Evolutionary conservation across 2,888 invertebrate species (phyloP).

Genomic region (Toxonevra muliebris): DNA sequence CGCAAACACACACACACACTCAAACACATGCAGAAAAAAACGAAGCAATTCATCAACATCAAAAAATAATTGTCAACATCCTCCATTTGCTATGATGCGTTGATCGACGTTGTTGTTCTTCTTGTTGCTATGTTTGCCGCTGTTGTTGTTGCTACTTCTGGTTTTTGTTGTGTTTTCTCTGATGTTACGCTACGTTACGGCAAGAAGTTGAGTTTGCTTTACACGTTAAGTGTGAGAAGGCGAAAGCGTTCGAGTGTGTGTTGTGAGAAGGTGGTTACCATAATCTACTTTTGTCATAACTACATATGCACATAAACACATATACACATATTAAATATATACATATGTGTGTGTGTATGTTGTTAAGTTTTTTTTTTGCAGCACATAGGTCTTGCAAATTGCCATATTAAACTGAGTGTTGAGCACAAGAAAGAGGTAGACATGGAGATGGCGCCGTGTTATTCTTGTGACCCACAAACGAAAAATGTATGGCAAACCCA

Average conservation of each 20-base stretch:
- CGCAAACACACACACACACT: slow-evolving; percentile 28
- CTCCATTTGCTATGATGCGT: slow-evolving; percentile 40
- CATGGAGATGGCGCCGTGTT: neutral
- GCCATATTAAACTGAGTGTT: slow-evolving; percentile 40
- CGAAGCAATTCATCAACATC: no score
- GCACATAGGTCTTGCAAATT: slow-evolving; percentile 50
- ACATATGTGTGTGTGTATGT: no score
- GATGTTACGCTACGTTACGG: slow-evolving; percentile 12
- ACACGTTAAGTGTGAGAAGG: no score
- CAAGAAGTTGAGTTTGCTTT: no score
- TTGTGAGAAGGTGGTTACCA: slow-evolving; percentile 35
- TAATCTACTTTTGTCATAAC: slow-evolving; percentile 57
- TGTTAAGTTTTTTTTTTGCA: no score
- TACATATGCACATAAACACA: slow-evolving; percentile 37
- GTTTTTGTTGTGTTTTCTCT: slow-evolving; percentile 13
- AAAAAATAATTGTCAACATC: slow-evolving; percentile 55
- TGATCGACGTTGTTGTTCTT: slow-evolving; percentile 36
- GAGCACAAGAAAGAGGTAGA: neutral
- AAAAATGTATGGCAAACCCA: neutral
- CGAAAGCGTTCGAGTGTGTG: no score
- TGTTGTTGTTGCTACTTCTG: slow-evolving; percentile 27
- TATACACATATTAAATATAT: no score
- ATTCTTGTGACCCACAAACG: slow-evolving; percentile 24
- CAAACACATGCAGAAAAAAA: neutral
- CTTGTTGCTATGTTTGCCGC: slow-evolving; percentile 28